phyloP scores from a whole-genome alignment of 2,113 vertebrate genomes.

The Equus quagga region DNA sequence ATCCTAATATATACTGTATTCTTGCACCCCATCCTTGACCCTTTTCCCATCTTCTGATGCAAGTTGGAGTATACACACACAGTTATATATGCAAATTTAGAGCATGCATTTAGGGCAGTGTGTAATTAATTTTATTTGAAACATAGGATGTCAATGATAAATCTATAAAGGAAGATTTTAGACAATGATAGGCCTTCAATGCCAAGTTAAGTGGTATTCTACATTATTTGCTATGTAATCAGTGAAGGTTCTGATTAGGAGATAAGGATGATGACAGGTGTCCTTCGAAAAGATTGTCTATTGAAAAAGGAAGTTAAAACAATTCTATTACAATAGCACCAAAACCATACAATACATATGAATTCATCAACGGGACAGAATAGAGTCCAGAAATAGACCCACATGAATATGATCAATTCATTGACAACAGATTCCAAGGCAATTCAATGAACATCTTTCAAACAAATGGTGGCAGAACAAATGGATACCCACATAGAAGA shows the following conservation, averaged over 20 bases:
- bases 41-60: neutral
- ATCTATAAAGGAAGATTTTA: neutral
- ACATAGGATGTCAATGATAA: neutral
- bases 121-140: neutral
- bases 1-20: neutral
- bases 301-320: neutral
- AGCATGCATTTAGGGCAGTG: neutral
- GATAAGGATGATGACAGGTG: neutral
- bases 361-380: neutral
- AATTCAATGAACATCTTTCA: neutral
- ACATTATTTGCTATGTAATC: neutral
- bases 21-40: fast-evolving
- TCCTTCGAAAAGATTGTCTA: neutral
- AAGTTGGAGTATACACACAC: neutral
- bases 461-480: neutral
- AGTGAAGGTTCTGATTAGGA: constrained; percentile 3
- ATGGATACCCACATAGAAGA: neutral
- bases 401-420: neutral
- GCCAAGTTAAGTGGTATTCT: neutral
- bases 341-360: neutral
- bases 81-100: neutral
- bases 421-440: neutral
- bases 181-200: neutral
- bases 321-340: neutral
- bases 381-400: neutral